phyloP scores from a whole-genome alignment of 1,140 invertebrate species.

The Nixonia krombeini region DNA sequence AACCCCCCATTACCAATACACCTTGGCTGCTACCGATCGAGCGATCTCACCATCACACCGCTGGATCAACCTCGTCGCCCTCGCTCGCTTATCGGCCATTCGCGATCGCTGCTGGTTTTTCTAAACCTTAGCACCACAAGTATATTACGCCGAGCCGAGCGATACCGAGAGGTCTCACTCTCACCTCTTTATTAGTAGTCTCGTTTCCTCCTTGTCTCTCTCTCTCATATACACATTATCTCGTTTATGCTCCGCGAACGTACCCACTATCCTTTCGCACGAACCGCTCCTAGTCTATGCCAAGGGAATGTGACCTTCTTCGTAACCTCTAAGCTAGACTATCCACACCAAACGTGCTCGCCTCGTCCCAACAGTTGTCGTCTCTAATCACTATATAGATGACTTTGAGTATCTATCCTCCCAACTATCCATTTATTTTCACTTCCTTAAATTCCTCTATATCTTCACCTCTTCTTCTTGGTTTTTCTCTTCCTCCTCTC shows the following conservation, averaged over 20 bases:
- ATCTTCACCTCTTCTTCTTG: conserved; percentile 1
- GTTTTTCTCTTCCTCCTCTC: conserved; percentile 14
- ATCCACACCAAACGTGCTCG: conserved; percentile 17
- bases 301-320: conserved; percentile 40
- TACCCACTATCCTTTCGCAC: conserved; percentile 3
- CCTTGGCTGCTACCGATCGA: conserved; percentile 54
- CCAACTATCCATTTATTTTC: conserved; percentile 12
- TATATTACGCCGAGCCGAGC: background rate
- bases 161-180: too few species aligned
- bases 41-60: conserved; percentile 48
- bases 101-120: conserved; percentile 29
- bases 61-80: conserved; percentile 43
- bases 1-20: conserved; percentile 69
- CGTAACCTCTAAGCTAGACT: conserved; percentile 30
- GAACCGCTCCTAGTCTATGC: conserved; percentile 31
- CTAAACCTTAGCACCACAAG: conserved; percentile 1
- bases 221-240: background rate
- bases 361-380: background rate
- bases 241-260: background rate
- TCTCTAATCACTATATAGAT: background rate
- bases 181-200: too few species aligned
- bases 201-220: conserved; percentile 3
- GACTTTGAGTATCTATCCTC: conserved; percentile 2
- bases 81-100: conserved; percentile 49
- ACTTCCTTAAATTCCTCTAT: background rate